A percentile compares a stretch with the other conserved stretches of the same genome.
phyloP scores from a whole-genome alignment of 2,888 invertebrate species.

The Drosophila birchii region DNA sequence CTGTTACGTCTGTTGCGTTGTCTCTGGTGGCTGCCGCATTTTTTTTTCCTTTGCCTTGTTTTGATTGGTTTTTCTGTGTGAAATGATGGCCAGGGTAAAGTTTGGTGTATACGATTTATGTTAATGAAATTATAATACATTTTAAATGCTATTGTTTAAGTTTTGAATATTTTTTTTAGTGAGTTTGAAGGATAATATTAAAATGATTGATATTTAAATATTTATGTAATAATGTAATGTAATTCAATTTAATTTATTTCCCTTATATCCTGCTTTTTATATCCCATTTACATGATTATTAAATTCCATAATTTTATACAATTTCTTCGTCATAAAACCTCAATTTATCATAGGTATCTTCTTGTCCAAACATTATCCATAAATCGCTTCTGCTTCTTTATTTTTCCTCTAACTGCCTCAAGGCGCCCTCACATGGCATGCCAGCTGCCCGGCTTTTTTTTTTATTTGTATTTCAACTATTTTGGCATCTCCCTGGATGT shows the following conservation, averaged over 20 bases:
- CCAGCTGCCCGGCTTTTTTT: conserved; percentile 60
- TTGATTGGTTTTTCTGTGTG: conserved; percentile 32
- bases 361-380: not conserved
- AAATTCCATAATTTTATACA: too few relatives aligned
- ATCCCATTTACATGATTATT: too few relatives aligned
- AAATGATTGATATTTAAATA: too few relatives aligned
- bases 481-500: conserved; percentile 44
- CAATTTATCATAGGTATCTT: not conserved
- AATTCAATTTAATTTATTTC: too few relatives aligned
- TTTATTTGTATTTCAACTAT: conserved; percentile 40
- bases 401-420: conserved; percentile 49
- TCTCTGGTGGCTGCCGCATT: conserved; percentile 58
- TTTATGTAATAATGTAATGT: too few relatives aligned
- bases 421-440: conserved; percentile 69
- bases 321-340: too few relatives aligned
- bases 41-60: conserved; percentile 26
- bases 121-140: fast-evolving
- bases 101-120: not conserved
- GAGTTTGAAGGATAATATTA: not conserved
- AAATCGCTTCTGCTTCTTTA: conserved; percentile 8
- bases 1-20: conserved; percentile 73
- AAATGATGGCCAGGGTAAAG: conserved; percentile 31
- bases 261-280: too few relatives aligned
- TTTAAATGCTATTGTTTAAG: not conserved
- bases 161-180: not conserved